Evolutionary conservation across 2,113 vertebrate species (phyloP).

Genomic region (Melozone crissalis): DNA sequence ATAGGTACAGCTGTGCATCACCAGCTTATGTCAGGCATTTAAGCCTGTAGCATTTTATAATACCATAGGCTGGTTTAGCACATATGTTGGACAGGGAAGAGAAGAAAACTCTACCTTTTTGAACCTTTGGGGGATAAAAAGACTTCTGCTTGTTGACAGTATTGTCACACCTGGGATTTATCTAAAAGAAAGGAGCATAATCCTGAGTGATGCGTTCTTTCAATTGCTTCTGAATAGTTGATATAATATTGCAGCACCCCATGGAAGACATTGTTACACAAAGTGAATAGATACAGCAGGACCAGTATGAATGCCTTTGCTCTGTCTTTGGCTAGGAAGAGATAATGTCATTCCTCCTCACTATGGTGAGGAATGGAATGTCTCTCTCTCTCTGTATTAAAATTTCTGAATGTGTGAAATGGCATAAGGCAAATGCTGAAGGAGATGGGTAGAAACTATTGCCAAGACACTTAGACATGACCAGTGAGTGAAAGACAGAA

Average conservation of each 20-base stretch:
- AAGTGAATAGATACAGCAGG: fast-evolving
- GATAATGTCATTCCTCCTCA: not conserved
- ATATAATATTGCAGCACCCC: not conserved
- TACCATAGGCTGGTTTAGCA: not conserved
- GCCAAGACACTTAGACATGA: not conserved
- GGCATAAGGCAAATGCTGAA: not conserved
- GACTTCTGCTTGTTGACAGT: not conserved
- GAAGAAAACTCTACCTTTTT: not conserved
- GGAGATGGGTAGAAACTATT: not conserved
- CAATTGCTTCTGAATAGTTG: not conserved
- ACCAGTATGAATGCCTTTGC: not conserved
- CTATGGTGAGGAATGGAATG: not conserved
- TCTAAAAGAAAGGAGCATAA: not conserved
- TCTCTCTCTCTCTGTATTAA: not conserved
- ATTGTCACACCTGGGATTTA: not conserved
- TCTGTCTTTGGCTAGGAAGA: not conserved
- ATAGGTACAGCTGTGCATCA: not conserved
- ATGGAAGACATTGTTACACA: not conserved
- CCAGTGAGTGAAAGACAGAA: not conserved
- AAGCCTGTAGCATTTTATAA: not conserved
- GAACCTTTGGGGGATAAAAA: not conserved
- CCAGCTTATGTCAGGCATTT: not conserved
- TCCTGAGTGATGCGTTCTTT: not conserved
- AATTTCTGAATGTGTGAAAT: not conserved
- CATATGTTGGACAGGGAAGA: not conserved